These are phyloP conservation scores for Cassiopea xamachana DNA, from an alignment of 30 jellyfish, hydroid and myxozoan genomes.

Conservation along the genomic window DNA sequence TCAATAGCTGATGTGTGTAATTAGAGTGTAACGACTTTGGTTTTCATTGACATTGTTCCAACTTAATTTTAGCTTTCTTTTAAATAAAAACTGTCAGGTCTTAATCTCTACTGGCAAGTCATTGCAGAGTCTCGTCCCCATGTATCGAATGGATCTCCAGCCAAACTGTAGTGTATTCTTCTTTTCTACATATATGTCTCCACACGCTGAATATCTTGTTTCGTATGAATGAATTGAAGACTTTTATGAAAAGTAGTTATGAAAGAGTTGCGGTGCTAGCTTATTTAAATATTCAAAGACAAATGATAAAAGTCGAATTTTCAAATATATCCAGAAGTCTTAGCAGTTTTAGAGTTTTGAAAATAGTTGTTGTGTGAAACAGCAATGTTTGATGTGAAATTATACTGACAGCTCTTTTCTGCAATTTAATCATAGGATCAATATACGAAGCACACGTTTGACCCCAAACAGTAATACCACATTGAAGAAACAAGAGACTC, in stretches of 20 bases:
- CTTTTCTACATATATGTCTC: neutral
- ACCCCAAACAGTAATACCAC: too few relatives aligned
- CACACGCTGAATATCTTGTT: neutral
- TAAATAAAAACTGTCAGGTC: neutral
- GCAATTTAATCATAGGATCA: too few relatives aligned
- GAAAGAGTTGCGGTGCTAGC: neutral
- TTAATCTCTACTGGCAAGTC: neutral
- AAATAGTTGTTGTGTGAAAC: too few relatives aligned
- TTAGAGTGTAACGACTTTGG: neutral
- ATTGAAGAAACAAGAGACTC: too few relatives aligned
- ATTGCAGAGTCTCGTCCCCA: neutral
- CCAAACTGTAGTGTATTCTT: neutral
- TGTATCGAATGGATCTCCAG: neutral
- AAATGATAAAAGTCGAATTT: too few relatives aligned
- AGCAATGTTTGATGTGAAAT: too few relatives aligned
- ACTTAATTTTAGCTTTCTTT: neutral
- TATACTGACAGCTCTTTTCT: too few relatives aligned
- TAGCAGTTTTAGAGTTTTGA: too few relatives aligned
- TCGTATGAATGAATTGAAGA: neutral
- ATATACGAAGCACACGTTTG: too few relatives aligned
- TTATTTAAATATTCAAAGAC: too few relatives aligned
- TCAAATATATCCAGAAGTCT: too few relatives aligned
- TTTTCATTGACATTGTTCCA: neutral
- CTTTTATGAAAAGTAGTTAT: neutral
- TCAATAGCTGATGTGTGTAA: neutral